Percentiles rank a stretch among this genome's conserved stretches.
Evolutionary conservation across 2,797 vertebrate genomes (phyloP).

Genomic region (Gobio occitaniae): DNA sequence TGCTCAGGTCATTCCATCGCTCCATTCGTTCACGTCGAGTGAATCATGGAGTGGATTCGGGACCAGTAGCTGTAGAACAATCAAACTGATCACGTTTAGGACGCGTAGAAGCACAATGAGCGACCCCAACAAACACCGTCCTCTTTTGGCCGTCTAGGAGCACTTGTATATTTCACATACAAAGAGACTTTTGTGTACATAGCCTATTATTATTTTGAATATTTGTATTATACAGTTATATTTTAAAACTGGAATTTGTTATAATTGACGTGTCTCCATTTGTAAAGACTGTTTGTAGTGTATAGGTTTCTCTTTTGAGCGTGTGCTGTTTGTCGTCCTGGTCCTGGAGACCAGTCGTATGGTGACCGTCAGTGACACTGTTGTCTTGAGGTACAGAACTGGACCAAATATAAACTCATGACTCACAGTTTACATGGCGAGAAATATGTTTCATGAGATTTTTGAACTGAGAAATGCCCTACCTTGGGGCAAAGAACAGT

Average conservation of each 20-base stretch:
- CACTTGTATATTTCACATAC: constrained; percentile 57
- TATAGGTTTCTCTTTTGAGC: constrained; percentile 52
- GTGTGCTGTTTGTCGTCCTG: constrained; percentile 51
- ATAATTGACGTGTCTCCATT: constrained; percentile 76
- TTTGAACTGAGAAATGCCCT: constrained; percentile 48
- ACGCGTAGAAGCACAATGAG: constrained; percentile 59
- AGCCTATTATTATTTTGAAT: constrained; percentile 64
- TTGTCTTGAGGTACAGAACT: constrained; percentile 60
- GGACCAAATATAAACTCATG: constrained; percentile 58
- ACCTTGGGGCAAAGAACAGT: constrained; percentile 23
- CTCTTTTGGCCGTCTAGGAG: constrained; percentile 48
- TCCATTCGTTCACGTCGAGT: constrained; percentile 14
- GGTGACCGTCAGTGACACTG: constrained; percentile 50
- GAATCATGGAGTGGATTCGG: constrained; percentile 48
- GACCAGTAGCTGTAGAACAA: constrained; percentile 61
- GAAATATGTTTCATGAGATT: constrained; percentile 31
- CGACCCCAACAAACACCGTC: constrained; percentile 46
- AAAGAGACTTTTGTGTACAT: constrained; percentile 69
- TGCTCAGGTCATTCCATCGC: constrained; percentile 54
- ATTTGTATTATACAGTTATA: constrained; percentile 76
- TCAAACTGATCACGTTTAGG: constrained; percentile 46
- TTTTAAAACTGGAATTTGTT: constrained; percentile 75
- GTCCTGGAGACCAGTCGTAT: constrained; percentile 57
- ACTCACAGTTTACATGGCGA: constrained; percentile 48
- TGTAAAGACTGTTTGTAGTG: constrained; percentile 78